phyloP scores from a whole-genome alignment of 2,888 invertebrate species.

The Phengaris arion region DNA sequence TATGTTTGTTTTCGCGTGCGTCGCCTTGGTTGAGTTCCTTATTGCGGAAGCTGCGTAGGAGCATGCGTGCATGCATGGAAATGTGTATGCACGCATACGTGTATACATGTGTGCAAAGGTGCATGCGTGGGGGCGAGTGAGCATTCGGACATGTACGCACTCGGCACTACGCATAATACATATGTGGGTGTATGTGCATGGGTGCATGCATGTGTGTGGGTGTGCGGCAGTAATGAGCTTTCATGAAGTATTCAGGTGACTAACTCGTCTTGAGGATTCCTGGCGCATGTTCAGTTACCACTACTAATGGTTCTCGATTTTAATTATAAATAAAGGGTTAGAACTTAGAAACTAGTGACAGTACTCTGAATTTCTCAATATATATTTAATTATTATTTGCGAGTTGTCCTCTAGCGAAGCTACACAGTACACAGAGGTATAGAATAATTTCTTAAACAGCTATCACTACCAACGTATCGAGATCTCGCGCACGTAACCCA shows the following conservation, averaged over 20 bases:
- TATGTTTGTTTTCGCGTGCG: background rate
- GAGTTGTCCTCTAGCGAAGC: too few species aligned
- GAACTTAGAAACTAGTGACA: too few species aligned
- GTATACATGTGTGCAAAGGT: background rate
- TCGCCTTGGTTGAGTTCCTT: background rate
- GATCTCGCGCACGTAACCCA: too few species aligned
- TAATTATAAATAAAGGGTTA: background rate
- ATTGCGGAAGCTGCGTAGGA: background rate
- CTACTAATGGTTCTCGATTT: background rate
- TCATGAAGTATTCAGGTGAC: constrained; percentile 11
- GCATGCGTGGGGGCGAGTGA: background rate
- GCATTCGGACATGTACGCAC: background rate
- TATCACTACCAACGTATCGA: too few species aligned
- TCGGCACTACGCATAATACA: background rate
- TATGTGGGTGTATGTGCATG: background rate
- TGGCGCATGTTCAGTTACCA: constrained; percentile 2
- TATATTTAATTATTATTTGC: too few species aligned
- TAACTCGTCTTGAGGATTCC: background rate
- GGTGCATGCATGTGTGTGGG: background rate
- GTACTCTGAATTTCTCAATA: too few species aligned
- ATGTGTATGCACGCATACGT: background rate
- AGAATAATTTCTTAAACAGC: too few species aligned
- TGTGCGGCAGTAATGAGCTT: constrained; percentile 17
- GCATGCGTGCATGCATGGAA: background rate
- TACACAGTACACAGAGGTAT: too few species aligned